These are phyloP conservation scores for Strigamia crassipes DNA, from an alignment of 2,888 invertebrate species.

Conservation along the genomic window DNA sequence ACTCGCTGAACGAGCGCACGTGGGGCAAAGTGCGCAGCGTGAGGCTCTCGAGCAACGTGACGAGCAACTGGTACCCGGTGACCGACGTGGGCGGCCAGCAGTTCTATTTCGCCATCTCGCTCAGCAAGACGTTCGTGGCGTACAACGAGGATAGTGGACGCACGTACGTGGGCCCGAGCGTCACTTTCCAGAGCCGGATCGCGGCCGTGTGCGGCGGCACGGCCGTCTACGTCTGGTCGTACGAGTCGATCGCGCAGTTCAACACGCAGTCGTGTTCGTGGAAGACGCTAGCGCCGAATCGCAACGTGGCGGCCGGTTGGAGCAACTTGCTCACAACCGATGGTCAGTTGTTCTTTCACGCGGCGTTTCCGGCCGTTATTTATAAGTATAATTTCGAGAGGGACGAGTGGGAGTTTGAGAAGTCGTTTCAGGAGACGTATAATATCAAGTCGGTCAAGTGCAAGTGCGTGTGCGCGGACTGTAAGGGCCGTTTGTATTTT, in stretches of 20 bases:
- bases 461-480: neutral
- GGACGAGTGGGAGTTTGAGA: neutral
- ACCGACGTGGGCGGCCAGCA: neutral
- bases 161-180: neutral
- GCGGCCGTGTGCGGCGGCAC: neutral
- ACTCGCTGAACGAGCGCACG: neutral
- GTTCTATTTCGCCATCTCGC: neutral
- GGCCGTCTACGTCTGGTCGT: neutral
- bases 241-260: neutral
- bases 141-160: neutral
- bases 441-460: neutral
- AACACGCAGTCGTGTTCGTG: neutral
- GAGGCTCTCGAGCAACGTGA: neutral
- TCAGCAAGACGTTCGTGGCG: neutral
- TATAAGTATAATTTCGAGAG: neutral
- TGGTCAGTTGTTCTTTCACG: neutral
- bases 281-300: neutral
- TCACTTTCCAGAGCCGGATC: neutral
- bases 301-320: neutral
- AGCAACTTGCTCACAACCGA: neutral
- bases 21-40: neutral
- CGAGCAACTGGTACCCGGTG: constrained; percentile 8
- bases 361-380: neutral
- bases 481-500: neutral
- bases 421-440: neutral